A percentile compares a stretch with the other conserved stretches of the same genome.
phyloP scores from a whole-genome alignment of 2,113 vertebrate genomes.

The Dicentrarchus labrax region DNA sequence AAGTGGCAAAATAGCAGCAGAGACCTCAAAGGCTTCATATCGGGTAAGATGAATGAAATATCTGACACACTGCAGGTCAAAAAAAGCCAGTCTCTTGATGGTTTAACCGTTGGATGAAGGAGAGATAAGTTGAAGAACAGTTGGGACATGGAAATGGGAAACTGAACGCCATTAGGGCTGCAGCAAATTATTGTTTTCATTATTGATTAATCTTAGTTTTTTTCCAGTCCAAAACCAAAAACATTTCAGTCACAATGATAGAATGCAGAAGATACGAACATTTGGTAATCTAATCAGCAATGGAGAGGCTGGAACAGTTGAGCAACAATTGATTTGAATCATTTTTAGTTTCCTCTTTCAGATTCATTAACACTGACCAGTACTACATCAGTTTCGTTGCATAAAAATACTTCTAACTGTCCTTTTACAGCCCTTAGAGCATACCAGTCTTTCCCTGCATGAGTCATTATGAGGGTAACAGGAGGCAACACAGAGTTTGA shows the following conservation, averaged over 20 bases:
- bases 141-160: neutral
- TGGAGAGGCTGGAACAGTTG: neutral
- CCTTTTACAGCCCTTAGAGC: neutral
- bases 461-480: neutral
- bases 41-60: slow-evolving; percentile 5
- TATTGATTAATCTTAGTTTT: neutral
- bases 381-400: neutral
- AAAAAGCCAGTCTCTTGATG: neutral
- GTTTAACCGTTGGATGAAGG: neutral
- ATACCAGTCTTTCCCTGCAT: neutral
- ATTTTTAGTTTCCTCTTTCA: neutral
- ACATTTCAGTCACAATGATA: neutral
- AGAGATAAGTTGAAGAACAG: neutral
- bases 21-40: slow-evolving; percentile 32
- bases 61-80: neutral
- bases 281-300: neutral
- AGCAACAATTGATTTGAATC: neutral
- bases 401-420: neutral
- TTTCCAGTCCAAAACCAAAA: neutral
- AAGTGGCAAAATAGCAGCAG: slow-evolving; percentile 9
- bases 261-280: neutral
- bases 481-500: neutral
- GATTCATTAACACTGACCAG: neutral
- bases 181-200: neutral
- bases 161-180: neutral